phyloP scores from a whole-genome alignment of 2,888 invertebrate species.

The Acrobasis repandana region DNA sequence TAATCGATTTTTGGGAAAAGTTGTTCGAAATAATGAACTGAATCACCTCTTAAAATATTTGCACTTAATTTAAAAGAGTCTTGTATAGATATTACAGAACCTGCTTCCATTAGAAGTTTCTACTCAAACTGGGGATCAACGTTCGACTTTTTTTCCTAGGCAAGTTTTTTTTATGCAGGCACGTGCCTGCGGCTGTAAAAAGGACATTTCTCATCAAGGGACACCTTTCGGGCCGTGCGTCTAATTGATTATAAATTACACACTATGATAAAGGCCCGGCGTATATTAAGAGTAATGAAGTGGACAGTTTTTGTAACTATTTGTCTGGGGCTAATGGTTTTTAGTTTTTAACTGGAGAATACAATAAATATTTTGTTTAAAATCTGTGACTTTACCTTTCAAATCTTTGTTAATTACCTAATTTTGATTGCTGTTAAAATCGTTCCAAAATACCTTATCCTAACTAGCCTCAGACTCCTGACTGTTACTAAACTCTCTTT shows the following conservation, averaged over 20 bases:
- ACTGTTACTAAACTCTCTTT: too few species aligned
- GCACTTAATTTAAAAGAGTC: too few species aligned
- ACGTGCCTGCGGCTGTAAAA: constrained; percentile 44
- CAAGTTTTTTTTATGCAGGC: constrained; percentile 44
- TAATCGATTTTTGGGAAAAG: too few species aligned
- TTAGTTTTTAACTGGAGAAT: neutral
- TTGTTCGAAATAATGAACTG: too few species aligned
- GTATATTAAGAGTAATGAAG: constrained; percentile 13
- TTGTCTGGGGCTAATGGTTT: neutral
- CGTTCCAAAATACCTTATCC: too few species aligned
- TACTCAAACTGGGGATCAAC: neutral
- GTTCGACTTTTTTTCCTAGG: constrained; percentile 20
- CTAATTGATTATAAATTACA: constrained; percentile 39
- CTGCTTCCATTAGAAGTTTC: neutral
- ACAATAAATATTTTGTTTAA: neutral
- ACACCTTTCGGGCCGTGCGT: constrained; percentile 31
- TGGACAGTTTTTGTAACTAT: constrained; percentile 2
- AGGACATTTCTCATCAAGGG: constrained; percentile 36
- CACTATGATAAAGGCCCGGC: constrained; percentile 26
- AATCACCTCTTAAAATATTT: too few species aligned
- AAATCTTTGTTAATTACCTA: too few species aligned
- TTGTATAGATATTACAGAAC: too few species aligned
- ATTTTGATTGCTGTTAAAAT: too few species aligned
- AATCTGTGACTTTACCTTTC: neutral
- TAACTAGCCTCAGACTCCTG: too few species aligned